Evolutionary conservation across 2,888 invertebrate genomes (phyloP), one percentile per base, ranked within the genome.

Genomic region (Chironomus tentans): DNA sequence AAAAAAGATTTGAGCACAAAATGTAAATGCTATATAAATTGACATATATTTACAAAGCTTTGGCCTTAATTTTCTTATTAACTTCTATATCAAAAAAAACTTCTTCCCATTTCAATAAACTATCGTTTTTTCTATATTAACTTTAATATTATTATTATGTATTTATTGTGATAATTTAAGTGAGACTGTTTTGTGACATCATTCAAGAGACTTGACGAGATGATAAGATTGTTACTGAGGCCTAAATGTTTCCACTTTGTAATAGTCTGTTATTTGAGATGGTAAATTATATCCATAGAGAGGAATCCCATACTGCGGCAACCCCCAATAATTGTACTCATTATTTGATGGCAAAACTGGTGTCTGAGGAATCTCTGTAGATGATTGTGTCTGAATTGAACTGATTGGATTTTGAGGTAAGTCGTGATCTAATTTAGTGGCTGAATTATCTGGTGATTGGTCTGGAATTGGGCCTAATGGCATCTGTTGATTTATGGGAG

Each of bases 211-310:
- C 18, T 22, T 65, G 65, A 22, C 22, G 21, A n/a, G 38, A 38
- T 56, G 56, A 56, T 56, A 15, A 15, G 15, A 38, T 38, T 38
- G 38, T n/a, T 18, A 7, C 15, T 56, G 56, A 56, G 24, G 65
- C 21, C 10, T 65, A 12, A 65, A 13, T 24, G 65, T 22, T 21
- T 65, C 72, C 7, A 50, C 48, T 62, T 72, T 50, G 18, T 72
- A 72, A 15, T 72, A 72, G 10, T 62, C 46, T n/a, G 62, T 72
- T 15, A 62, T 61, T 62, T 72, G 72, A 24, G 62, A 38, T 28
- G 72, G 72, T 28, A 72, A 50, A 72, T 50, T 72, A 62, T 61
- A 72, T 12, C 72, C 72, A 7, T 72, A 72, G 10, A 72, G 62
- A 15, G 61, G 72, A 18, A 72, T 38, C 15, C 72, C 72, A 15